phyloP scores from a whole-genome alignment of 2,797 vertebrate species.

The Periophthalmus magnuspinnatus region DNA sequence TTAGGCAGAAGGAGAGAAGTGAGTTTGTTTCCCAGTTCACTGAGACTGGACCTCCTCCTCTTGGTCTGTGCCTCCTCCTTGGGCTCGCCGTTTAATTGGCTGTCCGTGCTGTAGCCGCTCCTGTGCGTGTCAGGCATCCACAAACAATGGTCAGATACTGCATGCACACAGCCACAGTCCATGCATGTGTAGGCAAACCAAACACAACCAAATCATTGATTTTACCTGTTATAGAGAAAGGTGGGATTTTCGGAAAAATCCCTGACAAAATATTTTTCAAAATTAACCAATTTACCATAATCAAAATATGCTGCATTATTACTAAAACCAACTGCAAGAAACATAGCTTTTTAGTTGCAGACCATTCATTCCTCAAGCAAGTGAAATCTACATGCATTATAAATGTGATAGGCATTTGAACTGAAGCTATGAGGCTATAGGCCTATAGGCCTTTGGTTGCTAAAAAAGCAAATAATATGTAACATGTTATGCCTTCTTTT shows the following conservation, averaged over 20 bases:
- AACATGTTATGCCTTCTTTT: no score
- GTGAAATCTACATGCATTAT: slow-evolving; percentile 39
- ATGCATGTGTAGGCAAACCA: slow-evolving; percentile 39
- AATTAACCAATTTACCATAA: background rate
- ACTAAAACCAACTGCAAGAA: background rate
- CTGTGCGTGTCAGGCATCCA: slow-evolving; percentile 62
- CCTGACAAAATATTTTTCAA: background rate
- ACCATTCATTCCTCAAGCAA: slow-evolving; percentile 33
- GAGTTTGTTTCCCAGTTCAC: slow-evolving; percentile 81
- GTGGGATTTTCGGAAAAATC: background rate
- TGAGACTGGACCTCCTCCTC: slow-evolving; percentile 81
- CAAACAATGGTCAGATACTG: slow-evolving; percentile 36
- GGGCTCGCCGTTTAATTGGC: slow-evolving; percentile 65
- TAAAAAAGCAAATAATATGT: no score
- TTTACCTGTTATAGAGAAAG: slow-evolving; percentile 13
- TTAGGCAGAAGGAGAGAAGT: slow-evolving; percentile 73
- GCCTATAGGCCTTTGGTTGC: no score
- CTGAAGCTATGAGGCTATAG: background rate
- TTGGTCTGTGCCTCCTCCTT: slow-evolving; percentile 53
- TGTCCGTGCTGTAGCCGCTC: slow-evolving; percentile 50
- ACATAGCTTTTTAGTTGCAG: background rate
- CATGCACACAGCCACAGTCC: slow-evolving; percentile 31
- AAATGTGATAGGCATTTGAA: slow-evolving; percentile 20
- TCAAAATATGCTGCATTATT: no score
- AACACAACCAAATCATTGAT: background rate